Evolutionary conservation across 2,888 invertebrate genomes (phyloP).

Genomic region (Eupithecia dodoneata): DNA sequence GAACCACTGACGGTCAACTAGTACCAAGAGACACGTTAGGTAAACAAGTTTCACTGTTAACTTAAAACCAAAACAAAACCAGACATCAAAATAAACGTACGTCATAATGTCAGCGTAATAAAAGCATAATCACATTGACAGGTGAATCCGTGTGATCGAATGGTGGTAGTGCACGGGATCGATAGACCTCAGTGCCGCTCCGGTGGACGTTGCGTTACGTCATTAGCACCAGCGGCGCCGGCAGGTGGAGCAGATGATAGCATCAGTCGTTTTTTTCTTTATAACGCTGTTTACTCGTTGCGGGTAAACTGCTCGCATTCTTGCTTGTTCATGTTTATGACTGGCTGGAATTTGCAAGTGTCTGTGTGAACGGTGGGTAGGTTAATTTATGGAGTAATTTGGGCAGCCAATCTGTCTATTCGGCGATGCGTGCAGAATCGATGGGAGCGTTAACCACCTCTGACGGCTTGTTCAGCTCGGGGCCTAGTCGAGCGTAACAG

Average conservation of each 20-base stretch:
- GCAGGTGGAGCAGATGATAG: conserved; percentile 48
- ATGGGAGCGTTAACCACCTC: conserved; percentile 37
- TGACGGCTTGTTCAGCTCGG: conserved; percentile 47
- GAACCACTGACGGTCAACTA: not conserved
- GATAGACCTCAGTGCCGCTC: conserved; percentile 57
- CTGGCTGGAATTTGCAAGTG: conserved; percentile 8
- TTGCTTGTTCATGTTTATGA: conserved; percentile 9
- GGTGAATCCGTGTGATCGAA: conserved; percentile 31
- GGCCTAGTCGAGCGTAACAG: conserved; percentile 41
- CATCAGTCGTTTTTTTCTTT: conserved; percentile 33
- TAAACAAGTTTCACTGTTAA: not conserved
- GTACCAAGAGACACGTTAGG: not conserved
- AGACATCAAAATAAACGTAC: not conserved
- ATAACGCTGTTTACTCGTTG: conserved; percentile 17
- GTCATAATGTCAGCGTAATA: conserved; percentile 2
- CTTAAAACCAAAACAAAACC: not conserved
- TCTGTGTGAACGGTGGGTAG: not conserved
- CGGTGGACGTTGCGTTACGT: conserved; percentile 49
- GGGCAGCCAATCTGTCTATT: not conserved
- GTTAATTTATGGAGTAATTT: conserved; percentile 5
- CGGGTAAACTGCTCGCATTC: conserved; percentile 4
- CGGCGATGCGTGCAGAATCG: conserved; percentile 38
- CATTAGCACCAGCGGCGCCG: conserved; percentile 44
- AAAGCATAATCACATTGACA: conserved; percentile 6
- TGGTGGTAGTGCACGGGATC: conserved; percentile 29